Evolutionary conservation across 2,888 invertebrate genomes (phyloP), one percentile per base, ranked within the genome.

Genomic region (Exephanes ischioxanthus): DNA sequence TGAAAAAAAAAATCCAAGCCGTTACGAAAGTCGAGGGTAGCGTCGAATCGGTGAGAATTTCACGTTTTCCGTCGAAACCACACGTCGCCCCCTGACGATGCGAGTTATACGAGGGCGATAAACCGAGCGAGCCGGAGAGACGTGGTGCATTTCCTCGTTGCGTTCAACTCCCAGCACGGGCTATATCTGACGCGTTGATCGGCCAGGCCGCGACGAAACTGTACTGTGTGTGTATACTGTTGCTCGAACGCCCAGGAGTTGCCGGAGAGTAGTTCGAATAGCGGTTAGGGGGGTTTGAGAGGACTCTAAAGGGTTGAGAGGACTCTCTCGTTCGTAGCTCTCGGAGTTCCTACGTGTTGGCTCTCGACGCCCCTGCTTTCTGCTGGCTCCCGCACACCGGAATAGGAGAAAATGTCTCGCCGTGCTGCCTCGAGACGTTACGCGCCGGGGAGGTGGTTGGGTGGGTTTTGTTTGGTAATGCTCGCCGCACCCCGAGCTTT

Each of bases 231-330:
- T 53, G n/a, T 45, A 16, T 30, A 72, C 16, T 19, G 53, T 72
- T 73, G 63, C n/a, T 6, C 3, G 51, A 81, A 76, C 48, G 58
- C 58, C 11, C 33, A 14, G 26, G 76, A 76, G 70, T 70, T 58
- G 41, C 33, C 73, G 58, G 16, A 58, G 68, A 83, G 67, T 63
- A 48, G 41, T 58, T 73, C 73, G 67, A 61, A 83, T 83, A 73
- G 58, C 83, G 78, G 73, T 73, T 61, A 45, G 55, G 51, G 80
- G 55, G 37, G 37, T 14, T 45, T 30, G 61, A 16, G 75, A 51
- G 48, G 37, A 37, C 48, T 68, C n/a, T 55, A 33, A n/a, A 37
- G 58, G 68, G 55, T 61, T 51, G 33, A 9, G 33, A 33, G 51
- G 45, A 61, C 53, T 72, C 41, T 67, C 41, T 53, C 6, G 26